Conservation (phyloP, 2,113 vertebrate genomes). For the Genyomyrus donnyi region DNA sequence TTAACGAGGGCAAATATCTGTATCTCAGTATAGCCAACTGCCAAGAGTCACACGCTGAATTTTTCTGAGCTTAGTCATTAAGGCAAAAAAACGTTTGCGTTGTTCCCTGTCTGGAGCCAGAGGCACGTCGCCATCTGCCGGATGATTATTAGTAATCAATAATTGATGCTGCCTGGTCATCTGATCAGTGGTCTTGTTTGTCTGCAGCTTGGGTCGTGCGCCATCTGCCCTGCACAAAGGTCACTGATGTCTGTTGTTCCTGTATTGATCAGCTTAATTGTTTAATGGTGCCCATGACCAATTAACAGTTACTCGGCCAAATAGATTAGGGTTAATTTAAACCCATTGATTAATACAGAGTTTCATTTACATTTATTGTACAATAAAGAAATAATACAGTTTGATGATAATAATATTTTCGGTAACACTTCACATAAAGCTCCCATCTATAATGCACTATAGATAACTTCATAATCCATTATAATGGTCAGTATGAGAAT, state of each 20-base stretch:
- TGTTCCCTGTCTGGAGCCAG: not conserved
- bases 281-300: conserved; percentile 16
- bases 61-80: not conserved
- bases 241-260: conserved; percentile 12
- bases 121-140: conserved; percentile 10
- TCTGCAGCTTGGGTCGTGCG: not conserved
- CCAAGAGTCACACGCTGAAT: not conserved
- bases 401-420: not conserved
- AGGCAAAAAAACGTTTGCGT: not conserved
- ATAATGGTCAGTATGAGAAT: not conserved
- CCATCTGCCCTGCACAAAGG: conserved; percentile 17
- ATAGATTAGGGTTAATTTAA: not conserved
- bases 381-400: not conserved
- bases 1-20: not conserved
- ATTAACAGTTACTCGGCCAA: conserved; percentile 13
- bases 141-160: conserved; percentile 15
- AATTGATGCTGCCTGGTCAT: conserved; percentile 10
- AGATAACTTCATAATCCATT: not conserved
- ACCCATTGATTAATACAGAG: not conserved
- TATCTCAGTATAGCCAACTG: not conserved
- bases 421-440: not conserved
- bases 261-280: conserved; percentile 11
- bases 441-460: not conserved
- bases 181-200: not conserved
- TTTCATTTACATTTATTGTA: not conserved